Conservation (phyloP, 2,888 invertebrate genomes). For the Stegophylla sp. region DNA sequence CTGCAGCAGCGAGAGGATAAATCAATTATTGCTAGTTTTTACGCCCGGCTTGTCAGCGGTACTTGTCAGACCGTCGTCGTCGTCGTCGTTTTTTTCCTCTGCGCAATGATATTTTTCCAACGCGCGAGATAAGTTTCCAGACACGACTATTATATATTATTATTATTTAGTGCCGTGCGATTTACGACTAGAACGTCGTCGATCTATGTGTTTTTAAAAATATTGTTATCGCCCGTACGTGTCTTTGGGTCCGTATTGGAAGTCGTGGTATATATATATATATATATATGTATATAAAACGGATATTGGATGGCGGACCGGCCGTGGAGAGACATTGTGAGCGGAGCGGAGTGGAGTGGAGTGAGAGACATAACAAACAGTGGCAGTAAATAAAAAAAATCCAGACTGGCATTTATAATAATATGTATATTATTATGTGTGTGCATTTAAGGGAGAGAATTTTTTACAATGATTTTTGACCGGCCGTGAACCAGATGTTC, state of each 20-base stretch:
- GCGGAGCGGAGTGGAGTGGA: too few relatives aligned
- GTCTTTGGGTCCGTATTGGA: constrained; percentile 49
- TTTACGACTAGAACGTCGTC: constrained; percentile 51
- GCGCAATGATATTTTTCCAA: constrained; percentile 31
- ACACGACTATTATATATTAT: too few relatives aligned
- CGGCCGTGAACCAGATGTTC: constrained; percentile 50
- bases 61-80: too few relatives aligned
- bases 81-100: constrained; percentile 4
- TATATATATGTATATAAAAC: constrained; percentile 44
- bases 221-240: constrained; percentile 58
- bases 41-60: constrained; percentile 29
- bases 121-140: constrained; percentile 53
- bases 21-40: constrained; percentile 17
- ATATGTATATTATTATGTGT: too few relatives aligned
- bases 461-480: constrained; percentile 43
- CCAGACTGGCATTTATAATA: too few relatives aligned
- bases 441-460: constrained; percentile 22
- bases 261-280: too few relatives aligned
- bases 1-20: constrained; percentile 1
- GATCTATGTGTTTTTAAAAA: constrained; percentile 33
- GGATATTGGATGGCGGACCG: constrained; percentile 53
- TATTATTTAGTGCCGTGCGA: constrained; percentile 45
- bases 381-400: constrained; percentile 42
- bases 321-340: constrained; percentile 38
- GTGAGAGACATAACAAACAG: constrained; percentile 58